These are phyloP conservation scores for Prunella himalayana DNA, from an alignment of 2,113 vertebrate genomes.

Conservation along the genomic window DNA sequence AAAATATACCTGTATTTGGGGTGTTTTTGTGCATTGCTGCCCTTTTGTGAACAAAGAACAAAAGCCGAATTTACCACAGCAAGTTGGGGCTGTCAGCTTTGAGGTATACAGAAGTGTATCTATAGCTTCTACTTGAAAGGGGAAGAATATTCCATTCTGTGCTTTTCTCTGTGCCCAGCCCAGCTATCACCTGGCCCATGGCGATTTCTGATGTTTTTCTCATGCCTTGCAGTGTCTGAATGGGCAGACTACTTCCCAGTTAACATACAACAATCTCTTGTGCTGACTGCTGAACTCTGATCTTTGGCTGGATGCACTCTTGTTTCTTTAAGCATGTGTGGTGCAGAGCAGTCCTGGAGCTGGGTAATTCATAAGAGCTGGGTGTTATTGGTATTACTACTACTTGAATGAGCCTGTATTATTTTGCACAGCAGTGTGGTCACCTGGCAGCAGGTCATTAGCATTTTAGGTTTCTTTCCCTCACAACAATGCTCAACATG, in stretches of 20 bases:
- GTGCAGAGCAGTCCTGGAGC: slow-evolving; percentile 12
- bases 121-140: not conserved
- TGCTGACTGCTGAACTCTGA: slow-evolving; percentile 3
- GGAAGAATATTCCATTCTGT: not conserved
- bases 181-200: not conserved
- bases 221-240: not conserved
- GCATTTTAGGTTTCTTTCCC: slow-evolving; percentile 74
- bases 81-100: not conserved
- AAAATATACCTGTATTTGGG: not conserved
- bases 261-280: slow-evolving; percentile 18
- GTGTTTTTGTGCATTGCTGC: not conserved
- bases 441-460: slow-evolving; percentile 80
- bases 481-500: slow-evolving; percentile 78
- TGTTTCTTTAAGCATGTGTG: slow-evolving; percentile 34
- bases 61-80: not conserved
- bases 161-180: not conserved
- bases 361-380: slow-evolving; percentile 56
- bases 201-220: not conserved
- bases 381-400: slow-evolving; percentile 7
- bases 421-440: slow-evolving; percentile 69
- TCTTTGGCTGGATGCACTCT: not conserved
- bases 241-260: not conserved
- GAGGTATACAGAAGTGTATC: not conserved
- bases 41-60: not conserved
- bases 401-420: slow-evolving; percentile 63